These are phyloP conservation scores for Amphilophus citrinellus DNA, from an alignment of 2,113 vertebrate species.

Conservation along the genomic window DNA sequence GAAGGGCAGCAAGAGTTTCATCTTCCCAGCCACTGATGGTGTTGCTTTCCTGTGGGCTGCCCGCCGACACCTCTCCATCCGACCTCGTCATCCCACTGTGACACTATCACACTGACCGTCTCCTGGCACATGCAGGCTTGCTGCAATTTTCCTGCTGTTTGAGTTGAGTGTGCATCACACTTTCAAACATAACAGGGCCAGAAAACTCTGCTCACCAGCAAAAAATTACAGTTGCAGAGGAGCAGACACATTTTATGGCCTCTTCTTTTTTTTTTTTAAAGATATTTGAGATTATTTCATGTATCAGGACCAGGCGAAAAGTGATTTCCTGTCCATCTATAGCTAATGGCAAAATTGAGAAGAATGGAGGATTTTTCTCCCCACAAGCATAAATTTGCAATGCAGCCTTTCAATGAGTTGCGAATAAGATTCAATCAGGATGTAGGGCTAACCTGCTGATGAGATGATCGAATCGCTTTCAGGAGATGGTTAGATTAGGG, in stretches of 20 bases:
- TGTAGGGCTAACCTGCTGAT: slow-evolving; percentile 1
- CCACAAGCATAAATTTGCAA: slow-evolving; percentile 7
- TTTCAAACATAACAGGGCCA: slow-evolving; percentile 3
- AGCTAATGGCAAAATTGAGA: background rate
- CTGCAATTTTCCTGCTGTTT: background rate
- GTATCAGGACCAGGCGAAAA: background rate
- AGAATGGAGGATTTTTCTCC: slow-evolving; percentile 8
- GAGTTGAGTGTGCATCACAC: background rate
- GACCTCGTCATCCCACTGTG: slow-evolving; percentile 67
- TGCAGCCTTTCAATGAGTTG: slow-evolving; percentile 18
- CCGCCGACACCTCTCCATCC: slow-evolving; percentile 52
- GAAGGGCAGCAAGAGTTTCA: slow-evolving; percentile 58
- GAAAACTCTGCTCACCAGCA: slow-evolving; percentile 1
- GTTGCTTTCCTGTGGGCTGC: slow-evolving; percentile 51
- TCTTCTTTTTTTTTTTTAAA: background rate
- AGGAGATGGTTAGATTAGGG: background rate
- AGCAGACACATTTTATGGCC: background rate
- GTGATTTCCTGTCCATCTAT: slow-evolving; percentile 15
- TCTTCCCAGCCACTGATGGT: slow-evolving; percentile 57
- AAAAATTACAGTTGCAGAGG: background rate
- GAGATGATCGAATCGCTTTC: slow-evolving; percentile 8
- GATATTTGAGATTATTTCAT: slow-evolving; percentile 23
- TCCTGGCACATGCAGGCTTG: slow-evolving; percentile 17
- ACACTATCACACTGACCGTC: slow-evolving; percentile 38
- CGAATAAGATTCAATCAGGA: slow-evolving; percentile 16